phyloP scores from a whole-genome alignment of 2,113 vertebrate genomes.

The Tetrao urogallus region DNA sequence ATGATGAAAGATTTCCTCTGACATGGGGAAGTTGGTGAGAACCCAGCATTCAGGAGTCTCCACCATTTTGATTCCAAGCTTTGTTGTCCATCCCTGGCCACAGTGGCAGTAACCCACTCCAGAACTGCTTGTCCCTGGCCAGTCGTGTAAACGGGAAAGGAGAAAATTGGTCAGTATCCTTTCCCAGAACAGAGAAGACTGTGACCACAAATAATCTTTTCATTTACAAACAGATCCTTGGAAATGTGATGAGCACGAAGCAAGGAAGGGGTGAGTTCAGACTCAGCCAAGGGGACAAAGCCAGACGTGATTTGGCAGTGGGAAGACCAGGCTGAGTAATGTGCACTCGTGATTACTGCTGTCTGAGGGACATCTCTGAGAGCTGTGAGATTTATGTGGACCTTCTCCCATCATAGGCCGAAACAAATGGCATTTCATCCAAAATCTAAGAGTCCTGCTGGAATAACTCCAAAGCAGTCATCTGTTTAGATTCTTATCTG shows the following conservation, averaged over 20 bases:
- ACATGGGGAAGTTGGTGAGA: neutral
- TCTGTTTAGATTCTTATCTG: neutral
- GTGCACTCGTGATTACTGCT: neutral
- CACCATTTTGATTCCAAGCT: neutral
- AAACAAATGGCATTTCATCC: neutral
- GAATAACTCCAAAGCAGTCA: neutral
- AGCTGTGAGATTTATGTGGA: neutral
- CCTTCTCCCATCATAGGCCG: fast-evolving
- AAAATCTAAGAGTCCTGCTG: neutral
- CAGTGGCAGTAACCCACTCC: neutral
- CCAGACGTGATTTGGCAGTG: neutral
- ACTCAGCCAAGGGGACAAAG: neutral
- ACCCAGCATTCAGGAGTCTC: neutral
- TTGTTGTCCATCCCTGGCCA: neutral
- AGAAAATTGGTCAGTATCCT: neutral
- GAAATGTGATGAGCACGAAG: neutral
- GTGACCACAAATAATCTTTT: neutral
- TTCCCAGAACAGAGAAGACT: neutral
- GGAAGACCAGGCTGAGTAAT: neutral
- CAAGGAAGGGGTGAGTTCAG: neutral
- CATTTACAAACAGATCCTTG: neutral
- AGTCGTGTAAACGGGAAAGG: neutral
- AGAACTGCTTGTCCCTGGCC: neutral
- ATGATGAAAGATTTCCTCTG: neutral
- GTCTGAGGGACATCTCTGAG: neutral